Conservation (phyloP, 2,797 vertebrate genomes). For the Gymnodraco acuticeps region DNA sequence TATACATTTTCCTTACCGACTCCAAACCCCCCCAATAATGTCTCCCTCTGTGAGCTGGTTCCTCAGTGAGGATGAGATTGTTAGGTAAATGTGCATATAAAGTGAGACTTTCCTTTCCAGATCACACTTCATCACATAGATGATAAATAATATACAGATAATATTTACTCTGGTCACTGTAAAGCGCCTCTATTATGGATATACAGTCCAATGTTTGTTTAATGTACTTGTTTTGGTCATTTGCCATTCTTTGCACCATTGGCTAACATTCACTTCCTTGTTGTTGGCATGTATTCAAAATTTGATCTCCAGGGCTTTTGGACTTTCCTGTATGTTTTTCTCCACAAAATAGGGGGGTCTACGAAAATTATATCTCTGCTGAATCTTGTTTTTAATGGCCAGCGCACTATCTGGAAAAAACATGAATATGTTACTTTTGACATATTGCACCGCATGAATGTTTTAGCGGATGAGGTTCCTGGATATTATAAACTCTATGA, state of each 20-base stretch:
- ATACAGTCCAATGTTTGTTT: conserved; percentile 80
- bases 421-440: conserved; percentile 82
- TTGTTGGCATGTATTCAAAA: conserved; percentile 82
- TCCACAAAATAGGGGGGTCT: conserved; percentile 68
- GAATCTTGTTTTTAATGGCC: conserved; percentile 84
- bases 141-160: conserved; percentile 82
- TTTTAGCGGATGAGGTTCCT: conserved; percentile 84
- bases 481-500: conserved; percentile 85
- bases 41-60: conserved; percentile 53
- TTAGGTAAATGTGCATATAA: conserved; percentile 59
- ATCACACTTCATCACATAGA: conserved; percentile 80
- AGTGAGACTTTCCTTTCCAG: conserved; percentile 73
- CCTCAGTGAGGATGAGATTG: conserved; percentile 54
- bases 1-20: conserved; percentile 34
- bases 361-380: conserved; percentile 78
- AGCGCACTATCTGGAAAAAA: conserved; percentile 83
- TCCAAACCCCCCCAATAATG: conserved; percentile 51
- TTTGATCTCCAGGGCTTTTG: conserved; percentile 70
- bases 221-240: conserved; percentile 83
- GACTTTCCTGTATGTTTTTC: conserved; percentile 70
- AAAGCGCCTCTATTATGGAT: conserved; percentile 78
- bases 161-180: conserved; percentile 76
- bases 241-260: conserved; percentile 84
- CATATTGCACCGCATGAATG: conserved; percentile 83
- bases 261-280: conserved; percentile 85